These are phyloP conservation scores for Fopius arisanus DNA, from an alignment of 1,140 invertebrate genomes.

Conservation along the genomic window DNA sequence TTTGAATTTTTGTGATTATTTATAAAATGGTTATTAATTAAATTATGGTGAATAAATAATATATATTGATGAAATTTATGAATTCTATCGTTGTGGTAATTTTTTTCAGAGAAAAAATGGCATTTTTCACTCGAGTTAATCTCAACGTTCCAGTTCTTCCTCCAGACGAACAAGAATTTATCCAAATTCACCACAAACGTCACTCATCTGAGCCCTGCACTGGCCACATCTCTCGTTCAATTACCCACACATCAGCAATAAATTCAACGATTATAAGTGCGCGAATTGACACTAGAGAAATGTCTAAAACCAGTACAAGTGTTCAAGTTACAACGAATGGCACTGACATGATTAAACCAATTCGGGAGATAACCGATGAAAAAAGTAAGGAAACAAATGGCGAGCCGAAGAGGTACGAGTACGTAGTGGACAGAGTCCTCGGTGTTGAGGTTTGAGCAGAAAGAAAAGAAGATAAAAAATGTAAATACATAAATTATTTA, in stretches of 20 bases:
- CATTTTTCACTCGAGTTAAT: constrained; percentile 88
- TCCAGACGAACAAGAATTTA: constrained; percentile 63
- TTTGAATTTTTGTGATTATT: constrained; percentile 40
- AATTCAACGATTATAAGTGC: constrained; percentile 34
- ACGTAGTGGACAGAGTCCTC: constrained; percentile 73
- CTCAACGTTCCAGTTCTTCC: constrained; percentile 80
- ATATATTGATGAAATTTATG: too few species aligned
- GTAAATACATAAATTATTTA: constrained; percentile 53
- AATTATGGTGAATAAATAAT: too few species aligned
- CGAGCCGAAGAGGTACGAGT: constrained; percentile 71
- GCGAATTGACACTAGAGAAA: constrained; percentile 31
- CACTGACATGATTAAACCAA: constrained; percentile 20
- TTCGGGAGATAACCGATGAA: not conserved
- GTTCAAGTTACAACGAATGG: constrained; percentile 8
- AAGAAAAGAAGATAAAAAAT: constrained; percentile 29
- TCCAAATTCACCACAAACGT: constrained; percentile 46
- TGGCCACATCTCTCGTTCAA: constrained; percentile 14
- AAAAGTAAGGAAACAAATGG: constrained; percentile 46
- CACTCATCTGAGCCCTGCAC: constrained; percentile 52
- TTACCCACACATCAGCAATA: not conserved
- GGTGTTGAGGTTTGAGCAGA: constrained; percentile 71
- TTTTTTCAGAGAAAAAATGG: constrained; percentile 88
- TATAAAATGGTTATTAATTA: not conserved
- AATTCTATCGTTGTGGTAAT: too few species aligned
- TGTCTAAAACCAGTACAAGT: constrained; percentile 4